Percentiles rank a stretch among this genome's conserved stretches.
Conservation (phyloP, 2,888 invertebrate species). For the Agrypnus murinus region DNA sequence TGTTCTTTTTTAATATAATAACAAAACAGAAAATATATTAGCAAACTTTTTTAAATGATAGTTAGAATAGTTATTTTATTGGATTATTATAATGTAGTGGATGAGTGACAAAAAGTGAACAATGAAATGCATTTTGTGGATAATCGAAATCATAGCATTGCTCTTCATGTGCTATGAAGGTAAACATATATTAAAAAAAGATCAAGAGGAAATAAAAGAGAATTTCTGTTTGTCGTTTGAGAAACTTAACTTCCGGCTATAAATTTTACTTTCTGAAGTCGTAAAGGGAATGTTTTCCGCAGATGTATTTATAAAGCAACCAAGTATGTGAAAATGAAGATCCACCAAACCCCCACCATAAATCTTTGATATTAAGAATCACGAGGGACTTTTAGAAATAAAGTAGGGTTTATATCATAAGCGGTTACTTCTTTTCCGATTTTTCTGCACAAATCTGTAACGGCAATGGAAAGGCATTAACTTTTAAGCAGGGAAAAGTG, state of each 20-base stretch:
- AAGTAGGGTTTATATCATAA: not conserved
- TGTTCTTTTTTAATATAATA: no score
- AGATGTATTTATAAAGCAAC: constrained; percentile 22
- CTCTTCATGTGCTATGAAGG: constrained; percentile 44
- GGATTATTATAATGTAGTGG: constrained; percentile 45
- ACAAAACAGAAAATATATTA: not conserved
- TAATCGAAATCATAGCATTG: constrained; percentile 40
- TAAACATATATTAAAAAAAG: constrained; percentile 22
- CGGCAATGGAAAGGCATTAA: no score
- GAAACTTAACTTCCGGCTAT: no score
- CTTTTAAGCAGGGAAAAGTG: no score
- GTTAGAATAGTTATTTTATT: constrained; percentile 17
- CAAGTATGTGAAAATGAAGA: constrained; percentile 23
- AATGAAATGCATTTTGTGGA: constrained; percentile 48
- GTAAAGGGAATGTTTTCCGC: constrained; percentile 10
- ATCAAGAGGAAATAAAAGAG: no score
- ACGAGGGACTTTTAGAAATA: constrained; percentile 19
- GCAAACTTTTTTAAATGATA: constrained; percentile 2
- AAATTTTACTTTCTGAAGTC: not conserved
- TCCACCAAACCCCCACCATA: constrained; percentile 16
- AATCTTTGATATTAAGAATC: constrained; percentile 28
- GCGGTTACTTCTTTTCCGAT: not conserved
- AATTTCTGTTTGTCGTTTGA: constrained; percentile 2
- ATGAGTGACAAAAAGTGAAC: constrained; percentile 44
- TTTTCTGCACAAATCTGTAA: not conserved